phyloP scores from a whole-genome alignment of 1,140 invertebrate species.

The Scaptomyza pallida region DNA sequence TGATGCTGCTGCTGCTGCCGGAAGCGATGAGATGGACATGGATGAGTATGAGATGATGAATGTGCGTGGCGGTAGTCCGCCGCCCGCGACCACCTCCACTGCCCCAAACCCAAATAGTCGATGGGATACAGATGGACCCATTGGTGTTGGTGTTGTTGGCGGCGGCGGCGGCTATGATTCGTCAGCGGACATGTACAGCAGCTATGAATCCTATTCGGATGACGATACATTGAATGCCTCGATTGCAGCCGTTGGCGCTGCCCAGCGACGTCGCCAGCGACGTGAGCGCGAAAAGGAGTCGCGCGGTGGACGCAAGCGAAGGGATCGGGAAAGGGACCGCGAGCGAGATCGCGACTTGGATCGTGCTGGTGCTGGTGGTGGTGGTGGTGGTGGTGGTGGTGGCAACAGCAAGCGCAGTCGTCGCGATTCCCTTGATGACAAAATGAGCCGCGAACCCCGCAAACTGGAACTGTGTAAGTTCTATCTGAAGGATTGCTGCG shows the following conservation, averaged over 20 bases:
- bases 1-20: conserved; percentile 12
- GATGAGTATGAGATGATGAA: conserved; percentile 92
- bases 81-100: conserved; percentile 75
- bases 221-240: conserved; percentile 68
- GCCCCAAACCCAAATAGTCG: not conserved
- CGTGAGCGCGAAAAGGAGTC: conserved; percentile 32
- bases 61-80: conserved; percentile 89
- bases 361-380: conserved; percentile 38
- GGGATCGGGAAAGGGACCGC: conserved; percentile 83
- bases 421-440: conserved; percentile 84
- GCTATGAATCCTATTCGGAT: conserved; percentile 85
- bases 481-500: conserved; percentile 97
- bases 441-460: conserved; percentile 90
- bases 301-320: conserved; percentile 46
- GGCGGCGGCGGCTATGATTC: conserved; percentile 81
- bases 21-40: conserved; percentile 69
- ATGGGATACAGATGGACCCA: conserved; percentile 3
- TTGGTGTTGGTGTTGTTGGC: not conserved
- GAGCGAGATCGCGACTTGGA: conserved; percentile 76
- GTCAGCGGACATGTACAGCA: conserved; percentile 76
- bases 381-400: conserved; percentile 71
- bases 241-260: conserved; percentile 54
- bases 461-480: conserved; percentile 99
- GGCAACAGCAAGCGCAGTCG: conserved; percentile 65
- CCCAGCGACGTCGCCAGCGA: conserved; percentile 71